Evolutionary conservation across 1,140 invertebrate genomes (phyloP).

Genomic region (Hypothenemus hampei): DNA sequence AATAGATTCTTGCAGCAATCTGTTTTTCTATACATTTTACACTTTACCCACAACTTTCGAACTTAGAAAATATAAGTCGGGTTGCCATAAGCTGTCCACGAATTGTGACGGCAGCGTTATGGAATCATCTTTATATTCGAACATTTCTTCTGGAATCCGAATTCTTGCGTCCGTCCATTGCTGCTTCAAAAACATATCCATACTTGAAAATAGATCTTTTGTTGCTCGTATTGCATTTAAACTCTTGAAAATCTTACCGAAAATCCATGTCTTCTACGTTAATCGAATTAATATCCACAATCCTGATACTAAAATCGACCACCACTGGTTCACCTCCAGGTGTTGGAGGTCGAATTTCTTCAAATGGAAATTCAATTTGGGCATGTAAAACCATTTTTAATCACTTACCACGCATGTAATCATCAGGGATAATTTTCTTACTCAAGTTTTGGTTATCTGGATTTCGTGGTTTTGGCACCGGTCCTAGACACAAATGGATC

Average conservation of each 20-base stretch:
- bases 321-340: constrained; percentile 49
- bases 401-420: constrained; percentile 40
- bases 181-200: constrained; percentile 80
- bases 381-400: not conserved
- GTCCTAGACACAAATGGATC: not conserved
- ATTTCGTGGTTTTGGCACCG: constrained; percentile 33
- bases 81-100: constrained; percentile 80
- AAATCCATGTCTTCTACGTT: constrained; percentile 85
- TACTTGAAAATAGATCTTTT: constrained; percentile 51
- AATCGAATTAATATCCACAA: constrained; percentile 79
- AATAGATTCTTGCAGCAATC: not conserved
- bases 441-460: constrained; percentile 33
- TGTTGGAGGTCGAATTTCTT: constrained; percentile 19
- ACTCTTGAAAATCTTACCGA: constrained; percentile 56
- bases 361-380: constrained; percentile 30
- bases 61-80: constrained; percentile 81
- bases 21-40: not conserved
- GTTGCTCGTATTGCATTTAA: too few species aligned
- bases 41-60: constrained; percentile 72
- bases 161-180: constrained; percentile 73
- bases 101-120: constrained; percentile 72
- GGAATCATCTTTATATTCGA: constrained; percentile 71
- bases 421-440: constrained; percentile 39
- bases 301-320: constrained; percentile 70
- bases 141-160: constrained; percentile 65